Evolutionary conservation across 2,888 invertebrate genomes (phyloP).

Genomic region (Bembecia ichneumoniformis): DNA sequence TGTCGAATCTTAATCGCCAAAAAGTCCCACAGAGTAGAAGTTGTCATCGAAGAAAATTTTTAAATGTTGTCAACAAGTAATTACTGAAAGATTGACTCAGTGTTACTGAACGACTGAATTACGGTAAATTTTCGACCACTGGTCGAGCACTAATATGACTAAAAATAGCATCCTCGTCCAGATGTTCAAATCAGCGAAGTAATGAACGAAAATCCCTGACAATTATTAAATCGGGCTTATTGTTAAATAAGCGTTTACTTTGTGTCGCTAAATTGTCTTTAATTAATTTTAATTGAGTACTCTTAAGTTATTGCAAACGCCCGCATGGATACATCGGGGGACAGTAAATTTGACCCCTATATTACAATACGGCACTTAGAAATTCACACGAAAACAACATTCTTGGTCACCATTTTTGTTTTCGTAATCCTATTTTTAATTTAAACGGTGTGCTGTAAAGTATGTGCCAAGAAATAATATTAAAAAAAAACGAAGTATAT

Average conservation of each 20-base stretch:
- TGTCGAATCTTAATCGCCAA: too few species aligned
- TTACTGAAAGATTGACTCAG: too few species aligned
- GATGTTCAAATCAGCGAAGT: neutral
- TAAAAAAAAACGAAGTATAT: too few species aligned
- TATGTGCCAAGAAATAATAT: too few species aligned
- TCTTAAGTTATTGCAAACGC: conserved; percentile 55
- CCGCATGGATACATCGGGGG: conserved; percentile 48
- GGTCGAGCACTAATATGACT: too few species aligned
- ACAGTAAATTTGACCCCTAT: conserved; percentile 43
- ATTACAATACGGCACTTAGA: conserved; percentile 17
- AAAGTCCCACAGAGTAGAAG: too few species aligned
- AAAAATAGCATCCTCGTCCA: neutral
- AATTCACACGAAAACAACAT: conserved; percentile 42
- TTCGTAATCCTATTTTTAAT: too few species aligned
- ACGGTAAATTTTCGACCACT: too few species aligned
- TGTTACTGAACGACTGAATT: too few species aligned
- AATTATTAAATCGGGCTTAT: conserved; percentile 60
- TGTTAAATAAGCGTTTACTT: conserved; percentile 57
- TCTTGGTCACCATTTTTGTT: conserved; percentile 8
- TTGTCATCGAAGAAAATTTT: too few species aligned
- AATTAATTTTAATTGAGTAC: conserved; percentile 70
- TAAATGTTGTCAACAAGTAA: too few species aligned
- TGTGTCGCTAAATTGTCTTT: conserved; percentile 69
- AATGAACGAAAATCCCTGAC: conserved; percentile 26
- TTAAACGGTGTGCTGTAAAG: too few species aligned